A percentile compares a stretch with the other conserved stretches of the same genome.
Conservation (phyloP, 2,888 invertebrate species). For the Microchrysa polita region DNA sequence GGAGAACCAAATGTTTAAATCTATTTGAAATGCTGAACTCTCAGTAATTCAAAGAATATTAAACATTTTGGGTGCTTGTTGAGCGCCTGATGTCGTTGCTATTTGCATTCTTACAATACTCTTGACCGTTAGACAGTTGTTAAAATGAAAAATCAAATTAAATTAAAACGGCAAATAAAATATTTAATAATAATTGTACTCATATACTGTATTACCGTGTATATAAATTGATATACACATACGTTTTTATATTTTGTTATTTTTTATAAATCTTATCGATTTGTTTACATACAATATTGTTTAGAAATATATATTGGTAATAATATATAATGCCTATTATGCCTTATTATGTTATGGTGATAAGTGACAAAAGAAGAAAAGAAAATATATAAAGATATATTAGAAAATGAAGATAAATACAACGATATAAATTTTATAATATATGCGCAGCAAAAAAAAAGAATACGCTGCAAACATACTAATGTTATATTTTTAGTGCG, state of each 20-base stretch:
- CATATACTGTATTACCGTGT: no score
- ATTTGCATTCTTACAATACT: no score
- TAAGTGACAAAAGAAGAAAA: no score
- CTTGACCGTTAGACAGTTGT: background rate
- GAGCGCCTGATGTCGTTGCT: no score
- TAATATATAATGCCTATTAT: slow-evolving; percentile 48
- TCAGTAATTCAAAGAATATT: no score
- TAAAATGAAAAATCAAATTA: background rate
- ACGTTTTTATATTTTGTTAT: background rate
- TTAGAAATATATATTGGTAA: background rate
- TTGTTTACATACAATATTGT: background rate
- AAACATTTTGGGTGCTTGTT: no score
- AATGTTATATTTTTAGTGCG: background rate
- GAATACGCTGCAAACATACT: background rate
- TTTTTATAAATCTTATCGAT: background rate
- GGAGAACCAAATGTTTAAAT: no score
- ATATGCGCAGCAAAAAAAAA: background rate
- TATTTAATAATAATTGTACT: no score
- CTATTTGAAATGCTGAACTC: no score
- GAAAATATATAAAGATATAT: slow-evolving; percentile 17
- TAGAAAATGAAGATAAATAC: background rate
- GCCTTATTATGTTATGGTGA: slow-evolving; percentile 49
- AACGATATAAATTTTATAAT: slow-evolving; percentile 18
- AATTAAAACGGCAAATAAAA: no score
- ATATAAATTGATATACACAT: background rate